Evolutionary conservation across 2,113 vertebrate species (phyloP).

Genomic region (Peucedramus taeniatus): DNA sequence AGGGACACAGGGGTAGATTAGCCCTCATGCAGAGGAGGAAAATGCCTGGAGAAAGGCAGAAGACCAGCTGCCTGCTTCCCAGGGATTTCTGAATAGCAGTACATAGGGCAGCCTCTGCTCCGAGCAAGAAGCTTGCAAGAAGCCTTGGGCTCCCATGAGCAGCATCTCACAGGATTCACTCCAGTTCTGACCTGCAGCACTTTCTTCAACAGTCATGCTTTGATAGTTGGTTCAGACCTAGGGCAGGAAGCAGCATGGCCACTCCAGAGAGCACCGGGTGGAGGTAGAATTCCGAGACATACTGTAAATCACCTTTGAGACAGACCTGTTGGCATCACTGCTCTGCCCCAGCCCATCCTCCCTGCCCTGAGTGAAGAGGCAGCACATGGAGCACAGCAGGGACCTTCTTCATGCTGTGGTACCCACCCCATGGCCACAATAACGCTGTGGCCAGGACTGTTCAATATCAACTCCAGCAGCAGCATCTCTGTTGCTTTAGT

Average conservation of each 20-base stretch:
- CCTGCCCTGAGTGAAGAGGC: background rate
- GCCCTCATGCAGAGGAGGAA: background rate
- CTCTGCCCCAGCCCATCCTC: background rate
- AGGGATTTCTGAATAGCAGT: background rate
- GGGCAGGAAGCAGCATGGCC: background rate
- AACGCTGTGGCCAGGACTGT: background rate
- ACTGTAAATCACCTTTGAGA: background rate
- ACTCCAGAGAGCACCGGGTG: background rate
- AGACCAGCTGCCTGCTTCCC: background rate
- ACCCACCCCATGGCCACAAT: fast-evolving
- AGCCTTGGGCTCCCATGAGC: fast-evolving
- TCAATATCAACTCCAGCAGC: background rate
- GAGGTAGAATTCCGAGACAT: background rate
- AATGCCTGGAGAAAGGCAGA: background rate
- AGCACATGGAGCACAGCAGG: background rate
- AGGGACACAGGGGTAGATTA: background rate
- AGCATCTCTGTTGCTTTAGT: background rate
- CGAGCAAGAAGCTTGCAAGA: background rate
- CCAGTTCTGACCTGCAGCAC: background rate
- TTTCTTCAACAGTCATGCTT: background rate
- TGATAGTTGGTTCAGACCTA: background rate
- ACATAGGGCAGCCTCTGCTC: background rate
- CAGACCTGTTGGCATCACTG: background rate
- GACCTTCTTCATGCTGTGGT: background rate
- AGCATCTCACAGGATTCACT: background rate